A percentile compares a stretch with the other conserved stretches of the same genome.
Evolutionary conservation across 2,113 vertebrate species (phyloP).

Genomic region (Istiophorus platypterus): DNA sequence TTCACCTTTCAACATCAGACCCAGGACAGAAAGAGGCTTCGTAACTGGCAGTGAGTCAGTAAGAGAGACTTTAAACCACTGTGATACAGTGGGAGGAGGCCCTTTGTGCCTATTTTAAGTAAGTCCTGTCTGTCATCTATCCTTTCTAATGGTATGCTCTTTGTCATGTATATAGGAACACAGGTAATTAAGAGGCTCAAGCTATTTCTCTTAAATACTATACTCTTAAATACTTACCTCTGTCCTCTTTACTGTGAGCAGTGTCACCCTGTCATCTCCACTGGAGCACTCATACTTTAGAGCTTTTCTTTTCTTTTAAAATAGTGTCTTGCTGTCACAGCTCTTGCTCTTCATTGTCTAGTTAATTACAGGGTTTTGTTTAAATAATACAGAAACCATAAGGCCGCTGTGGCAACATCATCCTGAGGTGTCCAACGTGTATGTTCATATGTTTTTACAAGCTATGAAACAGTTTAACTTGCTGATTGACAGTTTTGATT

Average conservation of each 20-base stretch:
- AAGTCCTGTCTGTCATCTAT: slow-evolving; percentile 63
- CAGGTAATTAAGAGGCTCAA: slow-evolving; percentile 72
- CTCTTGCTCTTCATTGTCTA: slow-evolving; percentile 15
- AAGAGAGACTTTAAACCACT: slow-evolving; percentile 59
- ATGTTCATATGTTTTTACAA: background rate
- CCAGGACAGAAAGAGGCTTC: slow-evolving; percentile 16
- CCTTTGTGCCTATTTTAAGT: slow-evolving; percentile 37
- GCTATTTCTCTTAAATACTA: slow-evolving; percentile 59
- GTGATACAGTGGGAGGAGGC: slow-evolving; percentile 38
- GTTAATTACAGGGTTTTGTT: slow-evolving; percentile 16
- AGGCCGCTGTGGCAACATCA: background rate
- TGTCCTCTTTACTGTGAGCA: slow-evolving; percentile 27
- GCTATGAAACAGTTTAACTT: background rate
- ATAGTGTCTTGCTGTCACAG: slow-evolving; percentile 18
- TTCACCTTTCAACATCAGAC: slow-evolving; percentile 50
- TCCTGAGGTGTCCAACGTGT: background rate
- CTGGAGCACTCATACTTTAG: slow-evolving; percentile 62
- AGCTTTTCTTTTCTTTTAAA: slow-evolving; percentile 66
- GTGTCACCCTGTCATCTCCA: slow-evolving; percentile 72
- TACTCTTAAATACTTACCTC: slow-evolving; percentile 28
- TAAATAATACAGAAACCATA: slow-evolving; percentile 18
- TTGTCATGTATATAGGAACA: slow-evolving; percentile 31
- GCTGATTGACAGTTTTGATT: background rate
- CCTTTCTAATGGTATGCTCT: slow-evolving; percentile 68
- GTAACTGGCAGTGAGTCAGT: slow-evolving; percentile 55